Evolutionary conservation across 2,888 invertebrate species (phyloP), one percentile per base, ranked within the genome.

Genomic region (Trisateles emortualis): DNA sequence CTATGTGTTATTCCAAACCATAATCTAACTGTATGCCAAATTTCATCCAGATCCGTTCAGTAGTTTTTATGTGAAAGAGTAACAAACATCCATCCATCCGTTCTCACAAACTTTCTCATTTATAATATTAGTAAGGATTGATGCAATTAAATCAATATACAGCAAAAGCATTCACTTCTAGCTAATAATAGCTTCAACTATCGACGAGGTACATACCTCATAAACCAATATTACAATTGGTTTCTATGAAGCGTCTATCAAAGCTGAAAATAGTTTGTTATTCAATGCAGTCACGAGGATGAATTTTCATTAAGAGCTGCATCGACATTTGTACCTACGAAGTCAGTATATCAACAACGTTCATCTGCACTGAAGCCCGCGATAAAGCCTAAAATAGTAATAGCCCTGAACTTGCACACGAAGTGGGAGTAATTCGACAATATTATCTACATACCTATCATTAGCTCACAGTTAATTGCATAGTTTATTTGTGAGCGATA

Each of bases 331-430:
- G 16, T 13, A 35, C 8, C 3, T 17, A 19, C n/a, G 19, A 17
- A 8, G n/a, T 9, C 16, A 16, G 38, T 19, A n/a, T 38, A 38
- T n/a, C 19, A 16, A 38, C 17, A 4, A 8, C 16, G 35, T 19
- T n/a, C 16, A 16, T 35, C 16, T 38, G 2, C 11, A n/a, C 38
- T 17, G n/a, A 4, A 19, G 19, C 17, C n/a, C 16, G 19, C n/a
- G 38, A 38, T 38, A 38, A 38, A 16, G 10, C 19, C 19, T 38
- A 38, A 38, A 38, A 38, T 38, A 38, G 19, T 19, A 19, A 38
- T 16, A n/a, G 19, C 38, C 38, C 38, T 38, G 38, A 38, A 38
- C 35, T 35, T 35, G 35, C 17, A 0, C 13, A n/a, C 29, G 29
- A 9, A 0, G 35, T 14, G 16, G 35, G 9, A 11, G 5, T 33